Evolutionary conservation across 2,888 invertebrate species (phyloP), one percentile per base, ranked within the genome.

Genomic region (Lepidochrysops patricia): DNA sequence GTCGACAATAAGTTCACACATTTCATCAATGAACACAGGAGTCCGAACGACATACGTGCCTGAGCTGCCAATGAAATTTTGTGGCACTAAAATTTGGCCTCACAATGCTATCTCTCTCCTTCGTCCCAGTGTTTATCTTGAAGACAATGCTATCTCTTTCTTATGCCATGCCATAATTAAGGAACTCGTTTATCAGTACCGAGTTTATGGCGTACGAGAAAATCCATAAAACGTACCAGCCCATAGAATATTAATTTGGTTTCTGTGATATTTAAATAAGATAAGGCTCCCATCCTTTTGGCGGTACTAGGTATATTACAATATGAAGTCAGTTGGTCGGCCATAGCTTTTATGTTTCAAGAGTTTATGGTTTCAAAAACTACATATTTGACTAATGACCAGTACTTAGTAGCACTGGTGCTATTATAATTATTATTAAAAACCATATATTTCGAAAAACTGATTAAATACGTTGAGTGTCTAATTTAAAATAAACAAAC

Each of bases 21-120:
- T 77, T 78, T 82, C 81, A 82, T 79, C 82, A 79, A 70, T 73
- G 69, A 77, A 80, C 80, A 80, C 81, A 76, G 86, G 79, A 85
- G 86, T 82, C 76, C 72, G 74, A 77, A 76, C 78, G 79, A 76
- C 79, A 63, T 77, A 87, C 87, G 87, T 87, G 87, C 70, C 67
- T 52, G 35, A 57, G 69, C 69, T 72, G 80, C 74, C 72, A 82
- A 86, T 78, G 68, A 67, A 64, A 66, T 60, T 64, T 60, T 65
- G 58, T 65, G 60, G 75, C 77, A 79, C 50, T 64, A 63, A 68
- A 72, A 62, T 64, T 61, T 68, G 78, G 76, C 64, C 75, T 52
- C 25, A 52, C 35, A 50, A 9, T 26, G 50, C 50, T 25, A 25
- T 49, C 49, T 32, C 4, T 32, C 6, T 13, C 50, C 32, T 23